A percentile compares a stretch with the other conserved stretches of the same genome.
Evolutionary conservation across 2,888 invertebrate species (phyloP).

Genomic region (Acanthopleura granulata): DNA sequence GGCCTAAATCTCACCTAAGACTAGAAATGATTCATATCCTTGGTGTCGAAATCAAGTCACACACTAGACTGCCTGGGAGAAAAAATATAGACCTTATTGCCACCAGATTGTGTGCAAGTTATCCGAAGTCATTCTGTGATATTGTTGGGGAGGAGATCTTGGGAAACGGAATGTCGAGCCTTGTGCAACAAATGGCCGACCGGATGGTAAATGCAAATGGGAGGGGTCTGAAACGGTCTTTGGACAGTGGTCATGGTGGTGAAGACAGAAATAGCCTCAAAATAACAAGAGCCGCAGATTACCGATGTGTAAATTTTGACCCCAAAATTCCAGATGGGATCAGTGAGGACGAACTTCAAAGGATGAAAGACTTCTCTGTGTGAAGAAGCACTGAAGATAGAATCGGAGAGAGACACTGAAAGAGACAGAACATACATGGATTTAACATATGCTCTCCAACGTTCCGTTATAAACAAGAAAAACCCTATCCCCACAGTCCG

Average conservation of each 20-base stretch:
- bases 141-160: background rate
- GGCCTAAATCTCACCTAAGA: background rate
- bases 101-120: background rate
- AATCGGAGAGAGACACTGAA: too few species aligned
- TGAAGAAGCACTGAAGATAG: too few species aligned
- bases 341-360: background rate
- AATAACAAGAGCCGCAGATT: too few species aligned
- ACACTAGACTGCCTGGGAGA: background rate
- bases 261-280: background rate
- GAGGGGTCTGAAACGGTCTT: background rate
- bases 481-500: background rate
- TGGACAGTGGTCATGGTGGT: background rate
- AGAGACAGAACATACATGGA: background rate
- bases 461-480: slow-evolving; percentile 7
- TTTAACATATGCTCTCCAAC: background rate
- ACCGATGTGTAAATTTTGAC: too few species aligned
- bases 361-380: background rate
- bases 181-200: background rate
- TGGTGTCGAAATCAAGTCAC: background rate
- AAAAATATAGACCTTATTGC: background rate
- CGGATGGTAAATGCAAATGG: background rate
- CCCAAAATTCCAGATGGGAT: too few species aligned
- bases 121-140: slow-evolving; percentile 13
- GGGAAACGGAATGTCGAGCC: background rate
- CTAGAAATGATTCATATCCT: slow-evolving; percentile 9